These are phyloP conservation scores for Strigamia transsilvanica DNA, from an alignment of 2,888 invertebrate genomes.

Conservation along the genomic window DNA sequence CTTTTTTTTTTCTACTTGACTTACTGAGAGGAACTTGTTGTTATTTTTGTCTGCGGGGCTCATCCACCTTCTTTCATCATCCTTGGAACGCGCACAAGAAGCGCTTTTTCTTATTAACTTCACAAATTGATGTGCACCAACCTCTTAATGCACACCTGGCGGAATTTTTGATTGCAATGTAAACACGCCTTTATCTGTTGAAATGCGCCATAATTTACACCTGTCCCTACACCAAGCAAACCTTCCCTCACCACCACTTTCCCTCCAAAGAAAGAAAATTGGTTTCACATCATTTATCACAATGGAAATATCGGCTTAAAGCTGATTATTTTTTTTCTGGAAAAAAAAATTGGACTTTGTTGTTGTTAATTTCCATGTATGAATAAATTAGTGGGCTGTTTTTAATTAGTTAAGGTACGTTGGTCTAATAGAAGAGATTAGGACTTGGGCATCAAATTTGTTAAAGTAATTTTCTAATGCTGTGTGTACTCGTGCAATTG, in stretches of 20 bases:
- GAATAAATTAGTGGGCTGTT: background rate
- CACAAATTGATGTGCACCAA: slow-evolving; percentile 34
- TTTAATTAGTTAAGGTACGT: slow-evolving; percentile 24
- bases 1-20: slow-evolving; percentile 1
- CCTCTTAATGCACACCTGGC: slow-evolving; percentile 36
- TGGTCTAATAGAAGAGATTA: background rate
- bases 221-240: slow-evolving; percentile 2
- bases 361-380: slow-evolving; percentile 8
- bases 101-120: slow-evolving; percentile 38
- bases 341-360: background rate
- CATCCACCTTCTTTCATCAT: slow-evolving; percentile 36
- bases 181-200: slow-evolving; percentile 23
- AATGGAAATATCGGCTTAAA: background rate
- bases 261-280: background rate
- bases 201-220: slow-evolving; percentile 36
- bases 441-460: slow-evolving; percentile 1
- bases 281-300: slow-evolving; percentile 9
- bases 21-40: slow-evolving; percentile 41
- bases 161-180: slow-evolving; percentile 48
- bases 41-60: slow-evolving; percentile 40
- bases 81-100: slow-evolving; percentile 16
- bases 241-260: background rate
- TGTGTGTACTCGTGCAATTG: background rate
- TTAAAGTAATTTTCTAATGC: slow-evolving; percentile 5
- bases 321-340: background rate